These are phyloP conservation scores for Phyllotis vaccarum DNA, from an alignment of 2,797 vertebrate genomes.

Conservation along the genomic window DNA sequence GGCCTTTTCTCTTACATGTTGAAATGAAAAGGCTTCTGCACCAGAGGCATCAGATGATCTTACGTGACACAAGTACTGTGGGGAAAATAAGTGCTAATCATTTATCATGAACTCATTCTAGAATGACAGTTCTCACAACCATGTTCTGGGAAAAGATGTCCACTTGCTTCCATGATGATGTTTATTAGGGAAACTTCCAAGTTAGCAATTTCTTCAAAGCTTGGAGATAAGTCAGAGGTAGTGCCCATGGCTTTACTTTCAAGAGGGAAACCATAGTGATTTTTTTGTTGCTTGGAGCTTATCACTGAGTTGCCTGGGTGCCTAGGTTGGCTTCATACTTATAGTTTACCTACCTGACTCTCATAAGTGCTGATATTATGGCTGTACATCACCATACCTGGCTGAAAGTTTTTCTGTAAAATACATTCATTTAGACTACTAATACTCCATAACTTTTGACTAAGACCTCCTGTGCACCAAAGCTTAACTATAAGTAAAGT, in stretches of 20 bases:
- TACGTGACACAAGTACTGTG: neutral
- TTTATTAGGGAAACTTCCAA: neutral
- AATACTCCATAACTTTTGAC: neutral
- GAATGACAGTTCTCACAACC: neutral
- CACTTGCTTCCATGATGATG: neutral
- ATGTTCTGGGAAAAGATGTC: neutral
- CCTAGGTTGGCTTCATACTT: neutral
- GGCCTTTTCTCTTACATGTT: neutral
- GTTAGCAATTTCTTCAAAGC: neutral
- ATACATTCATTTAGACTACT: neutral
- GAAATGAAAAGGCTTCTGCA: neutral
- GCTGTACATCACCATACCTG: neutral
- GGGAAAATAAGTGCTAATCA: constrained; percentile 40
- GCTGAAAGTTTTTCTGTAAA: neutral
- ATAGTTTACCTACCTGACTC: neutral
- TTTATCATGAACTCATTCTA: neutral
- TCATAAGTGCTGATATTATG: neutral
- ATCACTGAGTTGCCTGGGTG: neutral
- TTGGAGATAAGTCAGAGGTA: neutral
- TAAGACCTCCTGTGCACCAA: neutral
- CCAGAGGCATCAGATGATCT: neutral
- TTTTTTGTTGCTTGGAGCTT: neutral
- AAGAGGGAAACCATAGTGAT: neutral
- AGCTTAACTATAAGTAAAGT: neutral
- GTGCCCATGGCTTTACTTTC: neutral